Base-by-base conservation (phyloP, 2,888 invertebrate species). In the Axea sp. region DNA sequence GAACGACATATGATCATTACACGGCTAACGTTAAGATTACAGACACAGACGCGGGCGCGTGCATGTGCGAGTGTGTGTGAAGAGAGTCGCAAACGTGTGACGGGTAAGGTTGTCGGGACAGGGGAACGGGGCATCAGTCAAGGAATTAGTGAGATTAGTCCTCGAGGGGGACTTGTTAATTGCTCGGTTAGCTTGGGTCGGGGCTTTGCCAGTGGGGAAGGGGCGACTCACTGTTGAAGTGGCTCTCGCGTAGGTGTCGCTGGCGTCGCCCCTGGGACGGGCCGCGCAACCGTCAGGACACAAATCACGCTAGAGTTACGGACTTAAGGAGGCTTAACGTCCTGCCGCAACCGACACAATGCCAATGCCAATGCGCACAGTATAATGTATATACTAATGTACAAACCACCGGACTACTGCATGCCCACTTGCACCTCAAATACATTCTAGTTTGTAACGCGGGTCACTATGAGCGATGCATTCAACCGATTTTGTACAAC, bases 141-240 rank as follows among this genome's bases (percentile, higher is more conserved):
- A 86, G 86, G 87, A 86, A 87, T 87, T 87, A 87, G 85, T 81
- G 77, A 86, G 87, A 87, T 87, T 86, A 87, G 85, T 83, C 79
- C 82, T 83, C 82, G 84, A 84, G 84, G 86, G 86, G 83, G 83
- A 87, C 86, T 87, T 84, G 87, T 87, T 87, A 87, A 87, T 87
- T 87, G 87, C 87, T 85, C 83, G 81, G 82, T 83, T 79, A 82
- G 82, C 81, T 75, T 76, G 74, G 31, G 37, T 26, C 37, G 53
- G 39, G 19, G 43, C 22, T 33, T 24, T 33, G 33, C 14, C 11
- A 31, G 14, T 14, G 75, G 57, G 76, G 72, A 33, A 68, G 75
- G 71, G 73, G 69, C 60, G 67, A 45, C 3, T 4, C 19, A 53
- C 59, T 30, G 64, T 55, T 67, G 72, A 67, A 49, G 59, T 69